These are phyloP conservation scores for Volucella bombylans DNA, from an alignment of 2,888 invertebrate genomes.

Conservation along the genomic window DNA sequence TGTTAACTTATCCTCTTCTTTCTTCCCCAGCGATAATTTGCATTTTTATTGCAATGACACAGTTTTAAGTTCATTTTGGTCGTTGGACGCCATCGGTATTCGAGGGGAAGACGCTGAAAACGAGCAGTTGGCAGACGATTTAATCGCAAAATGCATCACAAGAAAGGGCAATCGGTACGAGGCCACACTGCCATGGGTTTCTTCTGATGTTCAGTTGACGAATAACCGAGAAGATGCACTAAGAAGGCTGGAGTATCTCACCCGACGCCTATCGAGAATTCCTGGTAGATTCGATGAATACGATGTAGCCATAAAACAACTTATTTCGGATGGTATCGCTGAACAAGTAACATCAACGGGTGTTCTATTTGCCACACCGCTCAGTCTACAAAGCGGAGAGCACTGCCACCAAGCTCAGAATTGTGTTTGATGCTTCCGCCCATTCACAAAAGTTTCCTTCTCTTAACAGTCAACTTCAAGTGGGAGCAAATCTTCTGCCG, in stretches of 20 bases:
- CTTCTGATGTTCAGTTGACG: neutral
- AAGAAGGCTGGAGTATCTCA: neutral
- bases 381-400: constrained; percentile 32
- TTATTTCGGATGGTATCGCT: constrained; percentile 18
- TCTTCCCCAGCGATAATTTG: constrained; percentile 5
- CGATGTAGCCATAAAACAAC: constrained; percentile 5
- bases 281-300: constrained; percentile 24
- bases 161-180: constrained; percentile 8
- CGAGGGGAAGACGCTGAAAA: constrained; percentile 30
- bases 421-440: constrained; percentile 35
- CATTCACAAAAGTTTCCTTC: constrained; percentile 7
- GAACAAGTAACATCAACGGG: neutral
- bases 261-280: neutral
- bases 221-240: constrained; percentile 4
- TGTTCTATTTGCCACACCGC: constrained; percentile 34
- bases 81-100: constrained; percentile 35
- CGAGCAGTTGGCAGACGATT: neutral
- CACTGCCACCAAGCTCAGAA: constrained; percentile 26
- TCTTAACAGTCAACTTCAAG: constrained; percentile 2
- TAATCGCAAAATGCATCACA: constrained; percentile 9
- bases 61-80: constrained; percentile 26
- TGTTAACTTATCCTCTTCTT: neutral
- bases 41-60: no score
- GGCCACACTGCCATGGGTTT: constrained; percentile 10
- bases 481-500: constrained; percentile 30